Evolutionary conservation across 2,888 invertebrate genomes (phyloP), one percentile per base, ranked within the genome.

Genomic region (Oscheius sp.): DNA sequence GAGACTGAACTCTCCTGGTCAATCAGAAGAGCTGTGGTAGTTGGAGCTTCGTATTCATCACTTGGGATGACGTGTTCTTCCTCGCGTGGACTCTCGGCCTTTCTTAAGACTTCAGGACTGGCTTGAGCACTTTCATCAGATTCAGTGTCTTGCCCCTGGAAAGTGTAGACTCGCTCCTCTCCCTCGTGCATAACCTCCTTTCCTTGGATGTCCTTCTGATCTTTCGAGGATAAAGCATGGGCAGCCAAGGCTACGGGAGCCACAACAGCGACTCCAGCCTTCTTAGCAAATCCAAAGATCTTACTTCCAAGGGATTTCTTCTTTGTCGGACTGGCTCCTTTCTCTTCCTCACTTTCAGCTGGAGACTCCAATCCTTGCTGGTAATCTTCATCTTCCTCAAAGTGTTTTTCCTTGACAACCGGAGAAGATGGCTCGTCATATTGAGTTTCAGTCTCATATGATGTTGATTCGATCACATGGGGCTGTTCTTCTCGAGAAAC

Each of bases 191-290:
- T 29, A 4, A 48, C 34, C 15, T 65, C 52, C 27, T 53, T 53
- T 52, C 53, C 69, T 15, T 29, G 42, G 27, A 23, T 46, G 20
- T 57, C 39, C 29, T 27, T 61, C 31, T 55, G 55, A 12, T 64
- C 58, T 15, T 31, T 57, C 8, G 70, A 69, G 27, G 71, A 70
- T 1, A 75, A 80, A 66, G 80, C 81, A 25, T 73, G 65, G 15
- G 75, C 80, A 37, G 75, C 76, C 15, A 76, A 67, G 37, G 75
- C 80, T 27, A 74, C 78, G 29, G 78, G 80, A 53, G 80, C 77
- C 15, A 76, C 82, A 31, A 73, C 81, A 42, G 79, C 64, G 71
- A 72, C 70, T 65, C 80, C 80, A 29, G 75, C 75, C 45, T 74
- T 76, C 68, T 78, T 78, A 3, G 74, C 74, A 42, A 69, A 70